A percentile compares a stretch with the other conserved stretches of the same genome.
Evolutionary conservation across 2,113 vertebrate species (phyloP).

Genomic region (Sceloporus tristichus): DNA sequence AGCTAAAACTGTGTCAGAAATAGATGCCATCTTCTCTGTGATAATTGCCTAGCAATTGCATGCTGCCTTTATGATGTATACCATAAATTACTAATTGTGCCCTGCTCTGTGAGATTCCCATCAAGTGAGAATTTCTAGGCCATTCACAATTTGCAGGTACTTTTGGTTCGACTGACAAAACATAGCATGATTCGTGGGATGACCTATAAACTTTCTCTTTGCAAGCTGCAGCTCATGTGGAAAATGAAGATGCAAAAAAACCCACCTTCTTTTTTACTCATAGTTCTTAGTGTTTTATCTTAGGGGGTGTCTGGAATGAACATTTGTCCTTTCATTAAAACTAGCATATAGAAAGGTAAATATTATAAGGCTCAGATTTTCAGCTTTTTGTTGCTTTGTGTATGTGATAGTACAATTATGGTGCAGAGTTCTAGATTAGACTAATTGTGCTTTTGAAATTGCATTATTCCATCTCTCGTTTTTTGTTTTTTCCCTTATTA

Average conservation of each 20-base stretch:
- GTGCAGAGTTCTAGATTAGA: background rate
- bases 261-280: background rate
- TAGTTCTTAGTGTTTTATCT: constrained; percentile 12
- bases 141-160: background rate
- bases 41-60: constrained; percentile 2
- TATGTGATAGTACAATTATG: background rate
- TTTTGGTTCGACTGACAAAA: background rate
- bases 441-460: background rate
- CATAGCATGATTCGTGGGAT: background rate
- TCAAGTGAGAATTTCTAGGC: background rate
- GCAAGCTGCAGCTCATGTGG: background rate
- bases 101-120: background rate
- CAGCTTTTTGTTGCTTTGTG: background rate
- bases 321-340: constrained; percentile 1
- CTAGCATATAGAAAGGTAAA: constrained; percentile 2
- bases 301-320: constrained; percentile 2
- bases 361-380: constrained; percentile 10
- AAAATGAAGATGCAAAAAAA: constrained; percentile 5
- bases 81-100: constrained; percentile 27
- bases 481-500: background rate
- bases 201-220: background rate
- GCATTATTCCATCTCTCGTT: background rate
- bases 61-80: constrained; percentile 3
- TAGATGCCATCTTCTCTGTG: background rate
- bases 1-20: background rate